Conservation (phyloP, 2,797 vertebrate species). For the Phalanger gymnotis region DNA sequence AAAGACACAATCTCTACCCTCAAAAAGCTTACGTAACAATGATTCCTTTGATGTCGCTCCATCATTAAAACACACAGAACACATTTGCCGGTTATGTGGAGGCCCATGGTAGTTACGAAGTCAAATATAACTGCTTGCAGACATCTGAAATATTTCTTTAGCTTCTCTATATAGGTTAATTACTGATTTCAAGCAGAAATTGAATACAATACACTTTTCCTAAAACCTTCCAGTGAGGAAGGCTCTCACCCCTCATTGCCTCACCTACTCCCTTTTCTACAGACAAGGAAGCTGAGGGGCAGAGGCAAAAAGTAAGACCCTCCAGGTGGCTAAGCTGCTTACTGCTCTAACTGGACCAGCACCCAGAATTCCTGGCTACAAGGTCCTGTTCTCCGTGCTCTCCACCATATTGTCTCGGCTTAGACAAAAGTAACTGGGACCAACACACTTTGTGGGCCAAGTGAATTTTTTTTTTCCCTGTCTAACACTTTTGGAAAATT, state of each 20-base stretch:
- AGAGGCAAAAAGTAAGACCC: background rate
- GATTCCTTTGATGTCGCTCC: background rate
- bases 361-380: background rate
- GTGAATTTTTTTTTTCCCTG: background rate
- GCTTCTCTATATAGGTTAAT: background rate
- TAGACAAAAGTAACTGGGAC: background rate
- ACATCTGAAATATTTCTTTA: background rate
- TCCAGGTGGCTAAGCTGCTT: background rate
- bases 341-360: background rate
- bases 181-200: background rate
- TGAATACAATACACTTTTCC: background rate
- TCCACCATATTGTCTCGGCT: background rate
- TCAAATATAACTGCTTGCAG: conserved; percentile 28
- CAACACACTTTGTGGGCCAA: background rate
- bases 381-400: background rate
- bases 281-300: background rate
- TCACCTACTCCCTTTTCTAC: background rate
- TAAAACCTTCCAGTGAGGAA: background rate
- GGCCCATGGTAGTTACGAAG: background rate
- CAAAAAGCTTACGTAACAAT: conserved; percentile 23
- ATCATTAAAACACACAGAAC: background rate
- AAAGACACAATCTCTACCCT: background rate
- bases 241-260: background rate
- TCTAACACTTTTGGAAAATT: background rate
- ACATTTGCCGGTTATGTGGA: too few species aligned